These are phyloP conservation scores for Catocala nupta DNA, from an alignment of 2,888 invertebrate species.

Conservation along the genomic window DNA sequence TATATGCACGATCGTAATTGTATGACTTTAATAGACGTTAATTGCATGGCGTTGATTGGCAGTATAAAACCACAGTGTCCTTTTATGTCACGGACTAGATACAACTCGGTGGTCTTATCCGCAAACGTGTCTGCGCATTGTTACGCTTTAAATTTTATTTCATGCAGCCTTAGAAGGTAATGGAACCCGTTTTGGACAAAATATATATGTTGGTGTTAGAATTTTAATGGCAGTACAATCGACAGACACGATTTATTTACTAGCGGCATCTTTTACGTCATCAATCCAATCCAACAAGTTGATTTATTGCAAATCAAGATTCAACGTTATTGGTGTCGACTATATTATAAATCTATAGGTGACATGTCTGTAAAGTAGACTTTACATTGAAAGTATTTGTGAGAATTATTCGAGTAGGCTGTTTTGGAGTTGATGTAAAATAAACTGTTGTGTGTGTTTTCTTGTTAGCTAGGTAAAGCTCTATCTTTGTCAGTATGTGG, in stretches of 20 bases:
- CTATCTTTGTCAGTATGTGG: background rate
- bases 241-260: constrained; percentile 49
- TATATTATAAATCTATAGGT: constrained; percentile 44
- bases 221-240: constrained; percentile 46
- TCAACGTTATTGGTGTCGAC: constrained; percentile 36
- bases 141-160: constrained; percentile 26
- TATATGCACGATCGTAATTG: background rate
- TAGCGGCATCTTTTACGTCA: constrained; percentile 48
- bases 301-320: constrained; percentile 52
- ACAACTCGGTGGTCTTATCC: constrained; percentile 11
- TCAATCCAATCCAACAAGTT: constrained; percentile 43
- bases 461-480: background rate
- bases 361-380: constrained; percentile 20
- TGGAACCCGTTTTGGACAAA: constrained; percentile 27
- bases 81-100: constrained; percentile 7
- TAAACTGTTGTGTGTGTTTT: background rate
- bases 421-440: background rate
- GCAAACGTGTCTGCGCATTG: constrained; percentile 16
- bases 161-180: constrained; percentile 13
- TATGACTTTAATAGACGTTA: constrained; percentile 4
- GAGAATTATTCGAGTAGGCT: constrained; percentile 3
- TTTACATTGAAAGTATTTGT: constrained; percentile 13
- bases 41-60: constrained; percentile 12
- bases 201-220: constrained; percentile 47
- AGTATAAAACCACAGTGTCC: constrained; percentile 9